These are phyloP conservation scores for Cosmia pyralina DNA, from an alignment of 2,888 invertebrate species.

Conservation along the genomic window DNA sequence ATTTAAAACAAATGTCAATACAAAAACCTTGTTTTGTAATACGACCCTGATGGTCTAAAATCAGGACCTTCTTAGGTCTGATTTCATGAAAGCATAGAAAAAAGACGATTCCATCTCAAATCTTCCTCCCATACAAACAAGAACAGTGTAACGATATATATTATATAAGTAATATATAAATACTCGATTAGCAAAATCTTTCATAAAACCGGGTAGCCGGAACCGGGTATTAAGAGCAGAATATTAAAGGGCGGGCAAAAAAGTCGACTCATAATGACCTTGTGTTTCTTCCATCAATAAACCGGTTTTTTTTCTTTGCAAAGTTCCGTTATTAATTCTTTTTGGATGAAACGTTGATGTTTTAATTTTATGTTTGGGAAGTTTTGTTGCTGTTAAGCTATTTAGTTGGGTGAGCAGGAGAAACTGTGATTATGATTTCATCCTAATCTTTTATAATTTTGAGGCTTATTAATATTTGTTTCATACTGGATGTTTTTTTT, in stretches of 20 bases:
- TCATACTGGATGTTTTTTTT: too few species aligned
- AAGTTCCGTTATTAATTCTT: slow-evolving; percentile 9
- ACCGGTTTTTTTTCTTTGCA: slow-evolving; percentile 41
- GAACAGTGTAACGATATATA: slow-evolving; percentile 10
- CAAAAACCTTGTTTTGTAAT: too few species aligned
- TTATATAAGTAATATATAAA: slow-evolving; percentile 36
- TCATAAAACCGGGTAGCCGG: slow-evolving; percentile 43
- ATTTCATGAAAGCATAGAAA: slow-evolving; percentile 17
- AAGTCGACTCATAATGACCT: slow-evolving; percentile 56
- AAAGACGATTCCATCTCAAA: neutral
- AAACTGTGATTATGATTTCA: too few species aligned
- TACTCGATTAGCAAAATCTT: slow-evolving; percentile 53
- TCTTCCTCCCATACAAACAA: neutral
- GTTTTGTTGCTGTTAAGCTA: neutral
- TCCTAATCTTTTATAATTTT: too few species aligned
- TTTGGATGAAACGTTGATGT: neutral
- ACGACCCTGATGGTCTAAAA: neutral
- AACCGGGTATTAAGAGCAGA: slow-evolving; percentile 52
- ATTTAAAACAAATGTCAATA: too few species aligned
- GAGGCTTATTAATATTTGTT: too few species aligned
- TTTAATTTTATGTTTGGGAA: slow-evolving; percentile 22
- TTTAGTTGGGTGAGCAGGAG: neutral
- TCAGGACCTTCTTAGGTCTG: neutral
- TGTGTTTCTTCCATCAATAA: slow-evolving; percentile 62
- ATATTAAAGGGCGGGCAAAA: slow-evolving; percentile 62